Evolutionary conservation across 2,888 invertebrate genomes (phyloP).

Genomic region (Tiliacea citrago): DNA sequence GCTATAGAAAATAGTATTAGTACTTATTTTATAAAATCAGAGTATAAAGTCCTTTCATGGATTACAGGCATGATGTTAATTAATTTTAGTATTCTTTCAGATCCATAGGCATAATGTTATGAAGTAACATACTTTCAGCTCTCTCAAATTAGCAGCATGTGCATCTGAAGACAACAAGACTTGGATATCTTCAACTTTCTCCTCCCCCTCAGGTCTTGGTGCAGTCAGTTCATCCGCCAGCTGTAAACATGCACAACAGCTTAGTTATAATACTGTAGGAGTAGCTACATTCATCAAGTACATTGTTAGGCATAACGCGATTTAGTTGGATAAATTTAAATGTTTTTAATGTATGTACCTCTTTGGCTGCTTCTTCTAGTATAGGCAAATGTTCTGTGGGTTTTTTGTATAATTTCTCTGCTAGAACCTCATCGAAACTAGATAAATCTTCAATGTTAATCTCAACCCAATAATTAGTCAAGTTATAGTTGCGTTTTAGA

Average conservation of each 20-base stretch:
- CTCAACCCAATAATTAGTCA: conserved; percentile 96
- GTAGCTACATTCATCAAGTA: neutral
- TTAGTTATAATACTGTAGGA: neutral
- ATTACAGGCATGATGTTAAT: neutral
- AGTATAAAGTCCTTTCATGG: neutral
- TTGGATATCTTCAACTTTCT: conserved; percentile 97
- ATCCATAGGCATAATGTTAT: neutral
- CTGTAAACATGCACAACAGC: conserved; percentile 67
- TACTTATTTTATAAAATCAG: neutral
- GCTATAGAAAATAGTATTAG: neutral
- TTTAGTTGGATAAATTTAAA: neutral
- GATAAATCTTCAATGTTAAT: conserved; percentile 98
- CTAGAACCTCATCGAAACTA: conserved; percentile 97
- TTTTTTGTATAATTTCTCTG: conserved; percentile 97
- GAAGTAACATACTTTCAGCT: conserved; percentile 93
- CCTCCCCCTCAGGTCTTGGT: conserved; percentile 97
- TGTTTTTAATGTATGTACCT: conserved; percentile 87
- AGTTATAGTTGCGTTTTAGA: conserved; percentile 97
- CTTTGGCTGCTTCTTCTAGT: conserved; percentile 98
- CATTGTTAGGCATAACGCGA: neutral
- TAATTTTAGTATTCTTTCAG: neutral
- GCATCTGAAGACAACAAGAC: conserved; percentile 96
- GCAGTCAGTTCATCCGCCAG: conserved; percentile 98
- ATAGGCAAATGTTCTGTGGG: conserved; percentile 98
- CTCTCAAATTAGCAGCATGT: conserved; percentile 95